Conservation (phyloP, 2,888 invertebrate species). For the Stegana nigrithorax region DNA sequence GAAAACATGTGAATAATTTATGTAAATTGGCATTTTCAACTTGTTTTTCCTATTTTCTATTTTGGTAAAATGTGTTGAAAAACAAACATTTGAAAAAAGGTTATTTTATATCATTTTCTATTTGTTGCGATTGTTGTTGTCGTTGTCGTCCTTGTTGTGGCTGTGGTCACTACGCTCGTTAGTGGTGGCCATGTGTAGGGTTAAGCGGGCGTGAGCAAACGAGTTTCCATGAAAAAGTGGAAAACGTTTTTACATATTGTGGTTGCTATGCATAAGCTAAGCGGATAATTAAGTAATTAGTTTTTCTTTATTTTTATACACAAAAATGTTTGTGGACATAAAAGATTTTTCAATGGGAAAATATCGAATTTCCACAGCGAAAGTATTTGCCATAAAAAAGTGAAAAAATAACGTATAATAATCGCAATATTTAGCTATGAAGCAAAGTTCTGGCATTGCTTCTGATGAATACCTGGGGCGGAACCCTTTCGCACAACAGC, state of each 20-base stretch:
- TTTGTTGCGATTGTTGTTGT: not conserved
- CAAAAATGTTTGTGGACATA: not conserved
- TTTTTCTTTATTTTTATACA: not conserved
- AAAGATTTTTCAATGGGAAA: not conserved
- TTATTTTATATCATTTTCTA: not conserved
- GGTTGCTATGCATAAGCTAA: not conserved
- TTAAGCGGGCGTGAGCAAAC: slow-evolving; percentile 27
- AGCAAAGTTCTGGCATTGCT: slow-evolving; percentile 5
- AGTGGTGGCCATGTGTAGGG: slow-evolving; percentile 28
- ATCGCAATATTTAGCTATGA: not conserved
- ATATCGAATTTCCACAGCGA: not conserved
- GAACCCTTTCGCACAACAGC: slow-evolving; percentile 42
- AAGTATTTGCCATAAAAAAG: not conserved
- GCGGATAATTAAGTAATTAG: slow-evolving; percentile 31
- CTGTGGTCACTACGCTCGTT: no score
- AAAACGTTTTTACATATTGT: slow-evolving; percentile 15
- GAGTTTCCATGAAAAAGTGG: slow-evolving; percentile 12
- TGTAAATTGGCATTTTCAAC: slow-evolving; percentile 3
- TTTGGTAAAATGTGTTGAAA: not conserved
- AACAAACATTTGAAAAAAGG: not conserved
- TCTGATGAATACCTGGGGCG: not conserved
- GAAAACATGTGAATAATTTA: not conserved
- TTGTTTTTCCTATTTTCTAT: not conserved
- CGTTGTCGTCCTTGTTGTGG: no score
- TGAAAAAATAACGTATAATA: not conserved